A percentile compares a stretch with the other conserved stretches of the same genome.
Evolutionary conservation across 2,888 invertebrate genomes (phyloP).

Genomic region (Chloromyia formosa): DNA sequence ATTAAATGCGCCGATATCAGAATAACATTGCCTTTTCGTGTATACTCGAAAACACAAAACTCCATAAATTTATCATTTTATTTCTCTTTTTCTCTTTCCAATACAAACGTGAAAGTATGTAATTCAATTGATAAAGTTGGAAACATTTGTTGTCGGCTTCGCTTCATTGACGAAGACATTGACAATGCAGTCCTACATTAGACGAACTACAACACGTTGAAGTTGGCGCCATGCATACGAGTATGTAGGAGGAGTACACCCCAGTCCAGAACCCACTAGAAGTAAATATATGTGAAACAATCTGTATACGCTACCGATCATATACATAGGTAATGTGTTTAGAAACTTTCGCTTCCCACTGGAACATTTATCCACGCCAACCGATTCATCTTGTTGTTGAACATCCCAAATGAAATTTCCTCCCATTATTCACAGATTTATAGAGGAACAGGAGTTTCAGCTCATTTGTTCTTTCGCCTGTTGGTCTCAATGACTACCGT

Average conservation of each 20-base stretch:
- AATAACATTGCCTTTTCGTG: too few species aligned
- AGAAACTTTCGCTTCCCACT: background rate
- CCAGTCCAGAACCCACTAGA: too few species aligned
- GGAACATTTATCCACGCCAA: background rate
- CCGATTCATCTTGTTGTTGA: constrained; percentile 2
- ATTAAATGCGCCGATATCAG: too few species aligned
- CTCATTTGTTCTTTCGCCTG: background rate
- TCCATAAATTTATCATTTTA: too few species aligned
- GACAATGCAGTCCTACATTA: background rate
- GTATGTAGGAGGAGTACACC: too few species aligned
- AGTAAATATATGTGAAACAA: background rate
- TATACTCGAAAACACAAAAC: too few species aligned
- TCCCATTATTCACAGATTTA: constrained; percentile 34
- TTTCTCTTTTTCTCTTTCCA: too few species aligned
- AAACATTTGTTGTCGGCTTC: constrained; percentile 10
- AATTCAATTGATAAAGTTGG: constrained; percentile 20
- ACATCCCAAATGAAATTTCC: constrained; percentile 29
- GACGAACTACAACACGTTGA: too few species aligned
- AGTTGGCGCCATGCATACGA: too few species aligned
- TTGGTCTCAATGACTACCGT: too few species aligned
- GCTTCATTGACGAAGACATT: constrained; percentile 8
- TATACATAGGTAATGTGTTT: constrained; percentile 19
- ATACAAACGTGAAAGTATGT: too few species aligned
- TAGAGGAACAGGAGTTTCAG: constrained; percentile 1
- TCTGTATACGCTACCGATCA: background rate